Evolutionary conservation across 1,140 invertebrate genomes (phyloP).

Genomic region (Pararge aegeria): DNA sequence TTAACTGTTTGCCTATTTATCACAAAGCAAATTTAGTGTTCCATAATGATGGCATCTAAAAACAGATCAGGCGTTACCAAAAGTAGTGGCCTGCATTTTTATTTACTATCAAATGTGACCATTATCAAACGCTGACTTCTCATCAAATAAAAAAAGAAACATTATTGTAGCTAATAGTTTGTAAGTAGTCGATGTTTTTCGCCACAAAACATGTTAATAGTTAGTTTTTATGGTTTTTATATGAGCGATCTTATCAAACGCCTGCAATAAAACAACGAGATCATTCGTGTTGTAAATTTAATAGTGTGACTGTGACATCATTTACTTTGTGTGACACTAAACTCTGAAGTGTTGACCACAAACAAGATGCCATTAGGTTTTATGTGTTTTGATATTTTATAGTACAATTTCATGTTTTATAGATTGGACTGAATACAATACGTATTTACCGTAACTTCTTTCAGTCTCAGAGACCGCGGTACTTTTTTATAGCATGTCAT

Average conservation of each 20-base stretch:
- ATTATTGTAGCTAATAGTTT: neutral
- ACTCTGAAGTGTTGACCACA: constrained; percentile 5
- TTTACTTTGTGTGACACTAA: constrained; percentile 13
- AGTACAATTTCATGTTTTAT: constrained; percentile 14
- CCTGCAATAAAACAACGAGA: constrained; percentile 17
- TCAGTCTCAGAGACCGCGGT: neutral
- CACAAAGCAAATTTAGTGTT: too few relatives aligned
- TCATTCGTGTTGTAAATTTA: constrained; percentile 13
- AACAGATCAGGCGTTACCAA: too few relatives aligned
- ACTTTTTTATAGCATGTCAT: neutral
- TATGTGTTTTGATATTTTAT: constrained; percentile 23
- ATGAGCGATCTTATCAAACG: constrained; percentile 11
- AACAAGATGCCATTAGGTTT: constrained; percentile 21
- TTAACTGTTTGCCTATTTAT: too few relatives aligned
- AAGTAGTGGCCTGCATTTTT: too few relatives aligned
- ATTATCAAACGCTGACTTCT: too few relatives aligned
- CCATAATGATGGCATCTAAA: too few relatives aligned
- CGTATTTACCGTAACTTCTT: constrained; percentile 11
- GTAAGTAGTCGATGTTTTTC: neutral
- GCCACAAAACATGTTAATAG: neutral
- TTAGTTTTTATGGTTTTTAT: neutral
- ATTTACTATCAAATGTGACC: too few relatives aligned
- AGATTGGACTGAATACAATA: constrained; percentile 19
- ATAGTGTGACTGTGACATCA: constrained; percentile 18
- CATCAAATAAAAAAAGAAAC: constrained; percentile 2